These are phyloP conservation scores for Pangasianodon hypophthalmus DNA, from an alignment of 2,113 vertebrate genomes.

Conservation along the genomic window DNA sequence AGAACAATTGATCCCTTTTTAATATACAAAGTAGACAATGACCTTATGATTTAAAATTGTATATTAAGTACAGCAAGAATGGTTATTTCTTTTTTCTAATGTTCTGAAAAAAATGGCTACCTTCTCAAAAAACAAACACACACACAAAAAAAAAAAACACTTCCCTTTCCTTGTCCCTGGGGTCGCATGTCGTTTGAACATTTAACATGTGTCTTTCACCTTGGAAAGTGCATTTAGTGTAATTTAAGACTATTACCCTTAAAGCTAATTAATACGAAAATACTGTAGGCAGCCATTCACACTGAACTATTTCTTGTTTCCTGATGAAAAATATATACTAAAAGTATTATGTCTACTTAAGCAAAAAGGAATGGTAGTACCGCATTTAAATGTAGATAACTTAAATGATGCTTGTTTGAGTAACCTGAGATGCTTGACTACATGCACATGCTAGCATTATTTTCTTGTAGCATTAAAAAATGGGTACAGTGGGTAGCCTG, in stretches of 20 bases:
- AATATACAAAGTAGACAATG: neutral
- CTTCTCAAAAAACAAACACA: neutral
- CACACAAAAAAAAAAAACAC: neutral
- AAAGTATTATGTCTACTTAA: neutral
- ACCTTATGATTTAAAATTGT: neutral
- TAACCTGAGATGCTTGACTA: neutral
- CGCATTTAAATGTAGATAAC: neutral
- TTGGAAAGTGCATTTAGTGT: neutral
- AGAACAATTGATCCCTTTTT: neutral
- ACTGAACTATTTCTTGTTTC: neutral
- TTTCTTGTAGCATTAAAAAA: neutral
- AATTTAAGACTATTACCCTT: neutral
- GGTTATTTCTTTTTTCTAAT: neutral
- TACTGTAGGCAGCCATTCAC: too few relatives aligned
- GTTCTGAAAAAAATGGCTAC: neutral
- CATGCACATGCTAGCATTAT: neutral
- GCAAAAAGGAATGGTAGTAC: neutral
- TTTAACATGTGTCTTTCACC: neutral
- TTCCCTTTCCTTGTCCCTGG: neutral
- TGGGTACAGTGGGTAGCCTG: neutral
- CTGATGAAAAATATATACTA: neutral
- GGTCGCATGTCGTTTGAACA: neutral
- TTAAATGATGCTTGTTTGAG: neutral
- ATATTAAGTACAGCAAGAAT: neutral
- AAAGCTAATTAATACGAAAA: too few relatives aligned